Conservation (phyloP, 1,140 invertebrate species). For the Drosophila aff. region DNA sequence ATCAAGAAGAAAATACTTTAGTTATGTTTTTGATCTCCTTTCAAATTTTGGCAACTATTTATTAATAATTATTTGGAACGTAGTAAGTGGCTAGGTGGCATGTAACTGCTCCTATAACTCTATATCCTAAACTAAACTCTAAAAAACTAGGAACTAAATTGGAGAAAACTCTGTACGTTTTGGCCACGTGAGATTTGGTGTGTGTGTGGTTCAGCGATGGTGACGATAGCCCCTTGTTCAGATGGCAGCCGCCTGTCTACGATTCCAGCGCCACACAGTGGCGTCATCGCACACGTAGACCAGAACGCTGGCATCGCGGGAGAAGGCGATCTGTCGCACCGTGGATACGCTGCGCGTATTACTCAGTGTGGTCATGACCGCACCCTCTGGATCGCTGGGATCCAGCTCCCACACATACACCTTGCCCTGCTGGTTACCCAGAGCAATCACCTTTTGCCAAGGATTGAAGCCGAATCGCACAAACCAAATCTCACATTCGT, state of each 20-base stretch:
- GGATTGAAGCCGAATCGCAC: conserved; percentile 97
- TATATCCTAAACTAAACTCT: conserved; percentile 10
- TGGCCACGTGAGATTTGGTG: conserved; percentile 79
- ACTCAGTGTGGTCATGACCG: conserved; percentile 91
- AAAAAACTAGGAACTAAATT: conserved; percentile 62
- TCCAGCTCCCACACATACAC: conserved; percentile 98
- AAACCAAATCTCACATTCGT: conserved; percentile 99
- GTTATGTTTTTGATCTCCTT: neutral
- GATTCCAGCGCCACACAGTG: conserved; percentile 97
- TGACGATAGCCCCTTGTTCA: conserved; percentile 9
- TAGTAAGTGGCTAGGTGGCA: neutral
- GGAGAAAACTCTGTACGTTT: conserved; percentile 48
- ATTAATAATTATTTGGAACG: conserved; percentile 11
- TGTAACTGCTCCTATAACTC: neutral
- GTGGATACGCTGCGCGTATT: conserved; percentile 94
- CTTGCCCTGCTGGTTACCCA: conserved; percentile 96
- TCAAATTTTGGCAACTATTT: neutral
- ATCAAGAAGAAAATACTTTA: neutral
- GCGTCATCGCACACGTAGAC: conserved; percentile 91
- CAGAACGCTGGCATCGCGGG: conserved; percentile 93
- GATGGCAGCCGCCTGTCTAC: conserved; percentile 52
- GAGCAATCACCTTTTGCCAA: conserved; percentile 93
- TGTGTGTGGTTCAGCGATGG: conserved; percentile 49
- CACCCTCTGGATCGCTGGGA: conserved; percentile 91
- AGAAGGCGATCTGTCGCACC: conserved; percentile 95